Evolutionary conservation across 2,113 vertebrate species (phyloP), one percentile per base, ranked within the genome.

Genomic region (Oreochromis spilurus): DNA sequence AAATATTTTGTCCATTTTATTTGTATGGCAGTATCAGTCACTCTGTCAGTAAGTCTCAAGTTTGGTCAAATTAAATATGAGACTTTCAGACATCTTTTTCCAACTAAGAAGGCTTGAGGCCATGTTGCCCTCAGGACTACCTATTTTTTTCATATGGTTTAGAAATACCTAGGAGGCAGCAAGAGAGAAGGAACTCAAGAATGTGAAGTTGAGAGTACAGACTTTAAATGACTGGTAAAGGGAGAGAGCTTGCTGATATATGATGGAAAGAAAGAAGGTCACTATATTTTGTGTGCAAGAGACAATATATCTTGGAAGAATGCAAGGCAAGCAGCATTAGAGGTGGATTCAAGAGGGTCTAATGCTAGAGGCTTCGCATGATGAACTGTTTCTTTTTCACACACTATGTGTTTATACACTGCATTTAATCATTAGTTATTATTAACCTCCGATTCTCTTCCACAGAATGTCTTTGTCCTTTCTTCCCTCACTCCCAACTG

Each of bases 321-420:
- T 29, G 55, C 4, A 29, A 29, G 55, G 26, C 24, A 24, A 57
- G 55, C 11, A 57, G 24, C 55, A 57, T 57, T 3, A 57, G 55
- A 57, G 11, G 10, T 43, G 12, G 24, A 57, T 3, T 57, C 21
- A 57, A 26, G 10, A 21, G 52, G 52, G n/a, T 54, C 52, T 54
- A 2, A 53, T 3, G 50, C 0, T 10, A 21, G 52, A 19, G 5
- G 53, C n/a, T 54, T 54, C 10, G 0, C 21, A 12, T 24, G 53
- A 0, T 26, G 54, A 4, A 13, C 54, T 26, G 38, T 26, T 26
- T 26, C 54, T 55, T 55, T 1, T 26, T 55, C 21, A 55, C 21
- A 26, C 21, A 24, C 2, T 55, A 0, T 24, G 21, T 55, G 21
- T 55, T 55, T 55, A 24, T 2, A 55, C 11, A 26, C 21, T 14